A percentile compares a stretch with the other conserved stretches of the same genome.
phyloP scores from a whole-genome alignment of 2,113 vertebrate species.

The Ondatra zibethicus region DNA sequence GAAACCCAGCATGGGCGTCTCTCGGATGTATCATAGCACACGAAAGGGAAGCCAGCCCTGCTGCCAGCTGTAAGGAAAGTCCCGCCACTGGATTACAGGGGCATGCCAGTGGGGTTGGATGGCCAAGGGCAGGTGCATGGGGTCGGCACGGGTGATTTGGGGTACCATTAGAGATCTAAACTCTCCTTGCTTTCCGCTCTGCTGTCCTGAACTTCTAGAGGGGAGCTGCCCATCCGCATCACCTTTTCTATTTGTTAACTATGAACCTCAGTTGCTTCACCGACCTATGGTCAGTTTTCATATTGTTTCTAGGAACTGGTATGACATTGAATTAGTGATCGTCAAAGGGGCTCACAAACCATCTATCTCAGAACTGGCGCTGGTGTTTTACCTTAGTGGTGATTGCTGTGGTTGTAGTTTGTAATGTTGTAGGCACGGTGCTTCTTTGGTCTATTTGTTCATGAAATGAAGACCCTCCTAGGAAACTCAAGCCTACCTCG shows the following conservation, averaged over 20 bases:
- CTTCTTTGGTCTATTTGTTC: background rate
- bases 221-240: background rate
- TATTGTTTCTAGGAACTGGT: background rate
- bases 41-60: background rate
- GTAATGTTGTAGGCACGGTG: background rate
- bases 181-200: background rate
- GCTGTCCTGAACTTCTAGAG: background rate
- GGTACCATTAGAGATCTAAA: background rate
- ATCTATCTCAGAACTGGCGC: background rate
- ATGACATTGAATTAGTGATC: background rate
- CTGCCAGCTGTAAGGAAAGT: background rate
- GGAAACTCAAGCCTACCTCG: background rate
- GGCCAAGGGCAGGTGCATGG: accelerated
- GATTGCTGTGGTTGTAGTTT: background rate
- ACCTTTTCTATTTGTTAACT: background rate
- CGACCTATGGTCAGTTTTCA: background rate
- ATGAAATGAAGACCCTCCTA: background rate
- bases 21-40: background rate
- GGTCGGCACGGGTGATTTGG: accelerated
- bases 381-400: background rate
- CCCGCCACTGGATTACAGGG: background rate
- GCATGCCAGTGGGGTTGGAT: background rate
- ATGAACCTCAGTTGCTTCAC: background rate
- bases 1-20: background rate
- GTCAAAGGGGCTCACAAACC: background rate